Conservation (phyloP, 2,113 vertebrate genomes). For the Misgurnus anguillicaudatus region DNA sequence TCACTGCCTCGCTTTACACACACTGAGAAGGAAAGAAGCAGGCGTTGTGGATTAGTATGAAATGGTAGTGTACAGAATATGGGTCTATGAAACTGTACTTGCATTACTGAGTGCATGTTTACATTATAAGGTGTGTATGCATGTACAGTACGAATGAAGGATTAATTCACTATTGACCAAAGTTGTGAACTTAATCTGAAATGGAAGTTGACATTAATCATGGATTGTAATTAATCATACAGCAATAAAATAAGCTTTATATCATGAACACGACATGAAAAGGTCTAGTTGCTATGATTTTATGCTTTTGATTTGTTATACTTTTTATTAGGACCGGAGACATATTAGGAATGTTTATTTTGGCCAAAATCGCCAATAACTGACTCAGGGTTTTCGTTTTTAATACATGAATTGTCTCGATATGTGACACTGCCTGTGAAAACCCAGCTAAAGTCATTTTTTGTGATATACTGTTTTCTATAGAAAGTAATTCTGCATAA, state of each 20-base stretch:
- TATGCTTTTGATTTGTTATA: background rate
- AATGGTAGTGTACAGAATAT: slow-evolving; percentile 18
- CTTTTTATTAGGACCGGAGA: too few relatives aligned
- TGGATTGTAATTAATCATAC: slow-evolving; percentile 69
- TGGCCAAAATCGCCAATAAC: too few relatives aligned
- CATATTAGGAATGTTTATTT: too few relatives aligned
- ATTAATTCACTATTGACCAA: slow-evolving; percentile 46
- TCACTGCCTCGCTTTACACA: slow-evolving; percentile 90
- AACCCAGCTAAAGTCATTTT: too few relatives aligned
- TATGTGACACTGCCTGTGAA: too few relatives aligned
- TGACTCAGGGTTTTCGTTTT: too few relatives aligned
- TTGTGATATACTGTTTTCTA: too few relatives aligned
- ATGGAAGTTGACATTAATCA: background rate
- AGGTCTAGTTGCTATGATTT: background rate
- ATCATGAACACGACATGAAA: background rate
- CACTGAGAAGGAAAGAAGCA: slow-evolving; percentile 71
- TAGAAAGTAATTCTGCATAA: too few relatives aligned
- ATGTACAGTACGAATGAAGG: slow-evolving; percentile 3
- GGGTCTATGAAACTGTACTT: background rate
- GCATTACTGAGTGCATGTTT: slow-evolving; percentile 40
- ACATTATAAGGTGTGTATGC: slow-evolving; percentile 47
- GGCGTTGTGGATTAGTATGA: background rate
- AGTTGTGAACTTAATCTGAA: slow-evolving; percentile 31
- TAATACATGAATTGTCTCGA: too few relatives aligned
- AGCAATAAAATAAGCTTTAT: slow-evolving; percentile 63